A percentile compares a stretch with the other conserved stretches of the same genome.
phyloP scores from a whole-genome alignment of 2,888 invertebrate genomes.

The Phengaris alcon region DNA sequence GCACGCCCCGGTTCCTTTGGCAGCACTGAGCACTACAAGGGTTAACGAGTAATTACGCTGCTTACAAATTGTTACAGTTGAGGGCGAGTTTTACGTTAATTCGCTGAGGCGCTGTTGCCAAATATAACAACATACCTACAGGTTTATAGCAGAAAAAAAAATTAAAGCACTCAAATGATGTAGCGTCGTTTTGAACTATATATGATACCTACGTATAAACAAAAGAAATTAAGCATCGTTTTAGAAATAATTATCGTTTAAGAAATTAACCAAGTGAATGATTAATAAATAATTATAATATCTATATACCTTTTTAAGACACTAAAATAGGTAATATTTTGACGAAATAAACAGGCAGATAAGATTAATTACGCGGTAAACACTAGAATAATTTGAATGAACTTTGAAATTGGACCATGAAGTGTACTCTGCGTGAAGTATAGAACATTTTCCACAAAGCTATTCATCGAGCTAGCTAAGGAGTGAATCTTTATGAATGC shows the following conservation, averaged over 20 bases:
- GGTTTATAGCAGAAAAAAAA: neutral
- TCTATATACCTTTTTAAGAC: no score
- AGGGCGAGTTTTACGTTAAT: conserved; percentile 5
- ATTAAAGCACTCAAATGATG: no score
- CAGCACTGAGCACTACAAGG: conserved; percentile 43
- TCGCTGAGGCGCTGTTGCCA: neutral
- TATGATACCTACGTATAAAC: no score
- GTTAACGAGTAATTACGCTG: conserved; percentile 44
- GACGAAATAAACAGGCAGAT: neutral
- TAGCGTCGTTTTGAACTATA: no score
- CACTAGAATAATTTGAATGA: conserved; percentile 40
- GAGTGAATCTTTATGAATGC: conserved; percentile 79
- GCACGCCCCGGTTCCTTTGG: conserved; percentile 70
- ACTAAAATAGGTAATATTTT: no score
- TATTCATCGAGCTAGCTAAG: conserved; percentile 71
- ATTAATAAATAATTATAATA: no score
- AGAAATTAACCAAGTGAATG: no score
- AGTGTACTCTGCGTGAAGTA: conserved; percentile 57
- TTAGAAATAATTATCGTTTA: no score
- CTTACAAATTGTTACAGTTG: conserved; percentile 33
- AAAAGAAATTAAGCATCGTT: no score
- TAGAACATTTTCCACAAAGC: conserved; percentile 70
- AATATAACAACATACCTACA: neutral
- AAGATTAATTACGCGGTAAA: conserved; percentile 34
- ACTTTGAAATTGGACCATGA: conserved; percentile 53